Evolutionary conservation across 2,888 invertebrate genomes (phyloP), one percentile per base, ranked within the genome.

Genomic region (Dinocampus coccinellae): DNA sequence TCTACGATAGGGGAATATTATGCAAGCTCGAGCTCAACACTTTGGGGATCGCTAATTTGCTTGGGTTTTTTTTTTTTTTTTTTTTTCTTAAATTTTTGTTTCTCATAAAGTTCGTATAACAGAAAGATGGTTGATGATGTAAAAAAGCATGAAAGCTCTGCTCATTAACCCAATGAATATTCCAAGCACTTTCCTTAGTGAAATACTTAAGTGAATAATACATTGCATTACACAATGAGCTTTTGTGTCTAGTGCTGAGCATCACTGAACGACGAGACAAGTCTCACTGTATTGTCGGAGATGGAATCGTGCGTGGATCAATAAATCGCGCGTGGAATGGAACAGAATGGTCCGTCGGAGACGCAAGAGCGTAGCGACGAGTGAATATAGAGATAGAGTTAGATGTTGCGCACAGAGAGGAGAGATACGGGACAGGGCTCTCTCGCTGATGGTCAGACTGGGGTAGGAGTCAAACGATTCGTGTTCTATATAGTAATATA

Each of bases 261-360:
- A 65, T 65, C 57, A 65, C 57, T 60, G 47, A 20, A 29, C 71
- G 16, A 42, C 29, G 69, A 72, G 72, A 72, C 72, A 66, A 72
- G 70, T 69, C 62, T 63, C n/a, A n/a, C 24, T 47, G 66, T 52
- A 42, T 60, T 47, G 57, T 58, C 39, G 61, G 42, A 68, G 73
- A 67, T 34, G 55, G 82, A 85, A 84, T 86, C 83, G 85, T 86
- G 86, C 86, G 86, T 85, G 85, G 86, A 86, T 87, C 86, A 86
- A 86, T 87, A 86, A 86, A 86, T 85, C 81, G 83, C 85, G 81
- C 83, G 83, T 83, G 80, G 79, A 81, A 82, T 79, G 80, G 81
- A 78, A 75, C 72, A 78, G 77, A 77, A 80, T 78, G 80, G 79
- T 80, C 80, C 79, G 81, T 75, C 76, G 76, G 79, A 79, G 81